Conservation (phyloP, 2,113 vertebrate species). For the Pithys albifrons region DNA sequence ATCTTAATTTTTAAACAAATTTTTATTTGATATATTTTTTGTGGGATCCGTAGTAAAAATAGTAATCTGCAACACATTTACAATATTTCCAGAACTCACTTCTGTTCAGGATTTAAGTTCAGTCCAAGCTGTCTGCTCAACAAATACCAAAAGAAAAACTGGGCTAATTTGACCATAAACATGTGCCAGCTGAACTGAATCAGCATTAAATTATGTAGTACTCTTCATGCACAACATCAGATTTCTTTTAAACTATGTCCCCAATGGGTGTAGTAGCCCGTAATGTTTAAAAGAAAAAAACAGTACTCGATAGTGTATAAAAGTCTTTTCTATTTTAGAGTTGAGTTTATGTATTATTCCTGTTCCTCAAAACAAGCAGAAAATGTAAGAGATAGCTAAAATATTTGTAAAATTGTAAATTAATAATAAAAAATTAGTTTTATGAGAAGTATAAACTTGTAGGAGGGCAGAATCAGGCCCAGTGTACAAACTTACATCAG, state of each 20-base stretch:
- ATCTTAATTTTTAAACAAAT: neutral
- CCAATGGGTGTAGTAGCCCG: neutral
- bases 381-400: neutral
- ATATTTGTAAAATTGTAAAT: neutral
- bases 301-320: neutral
- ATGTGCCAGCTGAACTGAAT: neutral
- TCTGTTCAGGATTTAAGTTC: neutral
- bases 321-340: neutral
- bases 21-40: neutral
- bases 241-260: neutral
- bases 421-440: neutral
- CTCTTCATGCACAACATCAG: neutral
- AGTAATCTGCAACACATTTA: neutral
- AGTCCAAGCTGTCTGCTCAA: neutral
- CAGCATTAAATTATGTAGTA: neutral
- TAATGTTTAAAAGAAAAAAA: neutral
- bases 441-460: neutral
- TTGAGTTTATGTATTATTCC: neutral
- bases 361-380: neutral
- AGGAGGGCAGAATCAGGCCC: neutral
- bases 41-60: neutral
- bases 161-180: neutral
- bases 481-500: neutral
- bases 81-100: neutral
- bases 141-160: neutral